Base-by-base conservation (phyloP, 2,888 invertebrate species). In the Aphodius sticticus region DNA sequence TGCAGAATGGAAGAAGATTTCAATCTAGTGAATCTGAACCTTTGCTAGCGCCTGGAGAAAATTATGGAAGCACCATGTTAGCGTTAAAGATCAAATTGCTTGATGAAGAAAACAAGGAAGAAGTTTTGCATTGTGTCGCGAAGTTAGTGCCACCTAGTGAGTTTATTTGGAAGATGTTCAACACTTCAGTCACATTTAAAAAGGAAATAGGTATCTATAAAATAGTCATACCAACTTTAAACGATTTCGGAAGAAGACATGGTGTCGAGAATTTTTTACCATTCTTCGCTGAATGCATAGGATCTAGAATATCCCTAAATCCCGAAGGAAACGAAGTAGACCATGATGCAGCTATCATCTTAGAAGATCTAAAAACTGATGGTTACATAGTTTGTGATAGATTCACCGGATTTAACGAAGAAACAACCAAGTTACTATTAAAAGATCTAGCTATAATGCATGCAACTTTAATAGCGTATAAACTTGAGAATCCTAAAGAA, bases 21-120 rank as follows among this genome's bases (percentile, higher is more conserved):
- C 15, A 75, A 16, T 80, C 80, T 0, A 89, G 89, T 76, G 83
- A 84, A 35, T 86, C 87, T 16, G 84, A 86, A 16, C 87, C 87
- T 79, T 85, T 91, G n/a, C 90, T 90, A 69, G 90, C 90, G 16
- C 89, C 90, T 0, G 92, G 92, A 2, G 92, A 93, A 82, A 92
- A 93, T 84, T 92, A 92, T 84, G 92, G 92, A 0, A 92, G 92
- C 82, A 85, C 90, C 0, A 91, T 92, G 85, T 83, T 92, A 0
- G 86, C 88, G 2, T 83, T 87, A 7, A 82, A 84, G 36, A 72
- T 89, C 53, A 77, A 70, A 69, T 69, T 38, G 38, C 15, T 74
- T n/a, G 16, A 69, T 15, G 69, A 36, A 14, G 74, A 77, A 9
- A 70, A 70, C 26, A 77, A 81, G 12, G 78, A 79, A 71, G 87